Percentiles rank a stretch among this genome's conserved stretches.
Evolutionary conservation across 2,888 invertebrate genomes (phyloP).

Genomic region (Drosophila kuntzei): DNA sequence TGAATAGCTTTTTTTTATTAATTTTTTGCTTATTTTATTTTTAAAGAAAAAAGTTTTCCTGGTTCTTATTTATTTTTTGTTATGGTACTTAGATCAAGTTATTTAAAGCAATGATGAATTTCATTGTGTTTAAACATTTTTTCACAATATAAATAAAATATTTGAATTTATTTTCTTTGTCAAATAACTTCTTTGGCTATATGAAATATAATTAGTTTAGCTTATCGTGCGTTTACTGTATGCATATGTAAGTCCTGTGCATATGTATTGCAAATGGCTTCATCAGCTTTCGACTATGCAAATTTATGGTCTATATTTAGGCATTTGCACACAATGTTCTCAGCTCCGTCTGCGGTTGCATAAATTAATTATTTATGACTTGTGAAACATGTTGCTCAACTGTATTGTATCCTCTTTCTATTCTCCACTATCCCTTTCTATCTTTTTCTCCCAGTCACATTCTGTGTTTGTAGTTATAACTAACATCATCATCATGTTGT

Average conservation of each 20-base stretch:
- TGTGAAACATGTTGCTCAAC: slow-evolving; percentile 67
- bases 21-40: too few species aligned
- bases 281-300: slow-evolving; percentile 61
- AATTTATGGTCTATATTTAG: slow-evolving; percentile 78
- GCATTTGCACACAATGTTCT: slow-evolving; percentile 69
- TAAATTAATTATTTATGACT: slow-evolving; percentile 79
- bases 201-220: not conserved
- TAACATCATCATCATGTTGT: slow-evolving; percentile 45
- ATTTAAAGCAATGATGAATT: too few species aligned
- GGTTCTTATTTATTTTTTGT: too few species aligned
- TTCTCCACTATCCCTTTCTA: not conserved
- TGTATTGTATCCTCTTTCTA: slow-evolving; percentile 17
- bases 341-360: slow-evolving; percentile 55
- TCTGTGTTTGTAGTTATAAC: slow-evolving; percentile 13
- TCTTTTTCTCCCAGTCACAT: not conserved
- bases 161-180: too few species aligned
- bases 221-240: slow-evolving; percentile 30
- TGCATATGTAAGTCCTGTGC: slow-evolving; percentile 6
- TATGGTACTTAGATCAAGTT: too few species aligned
- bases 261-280: slow-evolving; percentile 61
- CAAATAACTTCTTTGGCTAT: too few species aligned
- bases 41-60: too few species aligned
- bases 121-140: too few species aligned
- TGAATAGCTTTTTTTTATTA: too few species aligned
- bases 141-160: too few species aligned